phyloP scores from a whole-genome alignment of 2,888 invertebrate genomes.

The Hermodice carunculata region DNA sequence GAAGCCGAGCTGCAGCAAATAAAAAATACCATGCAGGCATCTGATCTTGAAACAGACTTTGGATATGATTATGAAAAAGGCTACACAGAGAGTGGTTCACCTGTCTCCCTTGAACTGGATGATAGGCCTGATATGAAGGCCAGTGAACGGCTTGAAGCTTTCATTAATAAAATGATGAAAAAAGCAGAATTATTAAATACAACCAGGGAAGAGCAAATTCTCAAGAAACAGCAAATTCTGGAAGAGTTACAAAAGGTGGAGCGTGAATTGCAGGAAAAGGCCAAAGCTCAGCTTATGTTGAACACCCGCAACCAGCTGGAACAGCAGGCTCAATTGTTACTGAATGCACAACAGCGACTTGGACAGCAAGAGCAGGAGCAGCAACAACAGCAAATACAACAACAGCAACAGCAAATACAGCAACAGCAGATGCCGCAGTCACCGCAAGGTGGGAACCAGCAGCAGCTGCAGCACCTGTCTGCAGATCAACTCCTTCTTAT shows the following conservation, averaged over 20 bases:
- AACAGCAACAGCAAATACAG: slow-evolving; percentile 15
- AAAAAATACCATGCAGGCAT: neutral
- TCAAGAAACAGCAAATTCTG: slow-evolving; percentile 78
- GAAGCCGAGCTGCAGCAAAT: neutral
- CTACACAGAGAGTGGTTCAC: slow-evolving; percentile 18
- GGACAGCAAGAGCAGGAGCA: slow-evolving; percentile 56
- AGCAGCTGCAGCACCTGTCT: neutral
- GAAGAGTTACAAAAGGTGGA: slow-evolving; percentile 81
- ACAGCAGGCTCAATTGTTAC: neutral
- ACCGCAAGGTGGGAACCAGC: neutral
- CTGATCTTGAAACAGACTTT: slow-evolving; percentile 3
- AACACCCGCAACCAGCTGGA: slow-evolving; percentile 45
- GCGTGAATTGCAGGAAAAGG: slow-evolving; percentile 77
- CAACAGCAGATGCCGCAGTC: slow-evolving; percentile 15
- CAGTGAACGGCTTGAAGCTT: slow-evolving; percentile 66
- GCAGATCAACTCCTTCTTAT: neutral
- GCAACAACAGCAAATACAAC: slow-evolving; percentile 11
- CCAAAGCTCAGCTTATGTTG: slow-evolving; percentile 65
- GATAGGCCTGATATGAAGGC: slow-evolving; percentile 48
- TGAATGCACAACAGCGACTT: slow-evolving; percentile 47
- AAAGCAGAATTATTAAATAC: slow-evolving; percentile 62
- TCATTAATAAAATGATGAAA: slow-evolving; percentile 69
- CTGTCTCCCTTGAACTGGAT: slow-evolving; percentile 15
- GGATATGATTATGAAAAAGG: slow-evolving; percentile 40
- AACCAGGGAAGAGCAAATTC: slow-evolving; percentile 75